Evolutionary conservation across 2,113 vertebrate genomes (phyloP), one percentile per base, ranked within the genome.

Genomic region (Larimichthys crocea): DNA sequence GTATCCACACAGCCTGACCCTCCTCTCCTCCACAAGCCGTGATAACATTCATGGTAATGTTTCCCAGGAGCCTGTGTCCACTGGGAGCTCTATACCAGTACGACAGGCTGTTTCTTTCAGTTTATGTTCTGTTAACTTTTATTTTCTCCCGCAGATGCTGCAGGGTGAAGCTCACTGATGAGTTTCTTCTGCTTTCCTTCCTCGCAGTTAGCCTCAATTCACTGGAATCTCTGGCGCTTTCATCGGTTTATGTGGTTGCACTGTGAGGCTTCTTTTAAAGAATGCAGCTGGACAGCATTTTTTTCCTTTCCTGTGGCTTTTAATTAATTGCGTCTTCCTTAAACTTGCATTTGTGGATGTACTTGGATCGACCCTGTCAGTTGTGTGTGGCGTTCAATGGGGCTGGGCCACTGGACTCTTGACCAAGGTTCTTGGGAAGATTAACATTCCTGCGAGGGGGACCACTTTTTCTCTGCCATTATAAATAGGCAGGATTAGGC

Each of bases 361-460:
- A 80, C 74, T 62, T 20, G 52, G 76, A 72, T 76, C 64, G 62
- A 85, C 72, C 79, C 74, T 60, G 53, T 84, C 59, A 79, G 68
- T 69, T 82, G 76, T 60, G 76, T 56, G 86, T 53, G 69, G 67
- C 76, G 49, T 79, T 89, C 11, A 9, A 29, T 89, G 85, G 68
- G 86, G 68, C 81, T 67, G 76, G 83, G 66, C 86, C 81, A 24
- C 72, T 84, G 90, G 91, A 92, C 90, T 92, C 91, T 91, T 84
- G 83, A 91, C 89, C 86, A 91, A 90, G 93, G 88, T 80, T 85
- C 78, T 80, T 65, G 70, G 84, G 81, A 66, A 92, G 93, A 95
- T 94, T 94, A 91, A 91, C 89, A 95, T 95, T 94, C 93, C 91
- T 92, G 29, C 62, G 55, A 76, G 56, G 78, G 86, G 82, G 72